phyloP scores from a whole-genome alignment of 2,797 vertebrate genomes.

The Hypotaenidia okinawae region DNA sequence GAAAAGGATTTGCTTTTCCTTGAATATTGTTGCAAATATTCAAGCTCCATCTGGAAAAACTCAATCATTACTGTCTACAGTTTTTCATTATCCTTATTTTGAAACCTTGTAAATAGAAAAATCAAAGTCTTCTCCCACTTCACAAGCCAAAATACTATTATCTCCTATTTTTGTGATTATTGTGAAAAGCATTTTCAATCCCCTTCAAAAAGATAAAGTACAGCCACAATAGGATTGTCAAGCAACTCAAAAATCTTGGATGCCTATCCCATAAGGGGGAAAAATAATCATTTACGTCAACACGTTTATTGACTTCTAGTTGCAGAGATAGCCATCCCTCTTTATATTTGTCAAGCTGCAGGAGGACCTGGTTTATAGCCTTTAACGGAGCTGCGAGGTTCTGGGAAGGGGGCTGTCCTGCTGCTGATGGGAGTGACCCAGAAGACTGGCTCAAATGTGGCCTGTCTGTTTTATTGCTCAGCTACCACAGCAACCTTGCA shows the following conservation, averaged over 20 bases:
- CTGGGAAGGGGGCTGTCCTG: background rate
- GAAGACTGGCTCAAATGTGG: background rate
- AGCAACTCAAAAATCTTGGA: background rate
- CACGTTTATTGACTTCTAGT: background rate
- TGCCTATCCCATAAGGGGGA: background rate
- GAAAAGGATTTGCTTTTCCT: background rate
- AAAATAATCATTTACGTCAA: accelerated
- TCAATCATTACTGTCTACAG: background rate
- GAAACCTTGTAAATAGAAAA: background rate
- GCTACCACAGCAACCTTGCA: background rate
- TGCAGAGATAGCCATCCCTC: background rate
- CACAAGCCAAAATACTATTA: background rate
- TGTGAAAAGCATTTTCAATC: background rate
- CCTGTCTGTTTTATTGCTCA: no score
- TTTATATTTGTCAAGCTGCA: background rate
- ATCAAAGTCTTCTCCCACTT: background rate
- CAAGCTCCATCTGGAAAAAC: background rate
- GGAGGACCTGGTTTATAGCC: background rate
- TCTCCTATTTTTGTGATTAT: background rate
- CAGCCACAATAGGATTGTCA: background rate
- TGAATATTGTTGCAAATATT: background rate
- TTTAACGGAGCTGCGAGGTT: background rate
- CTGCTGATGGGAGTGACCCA: background rate
- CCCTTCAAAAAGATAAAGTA: background rate
- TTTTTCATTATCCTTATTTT: background rate